These are phyloP conservation scores for Progne subis DNA, from an alignment of 2,113 vertebrate genomes.

Conservation along the genomic window DNA sequence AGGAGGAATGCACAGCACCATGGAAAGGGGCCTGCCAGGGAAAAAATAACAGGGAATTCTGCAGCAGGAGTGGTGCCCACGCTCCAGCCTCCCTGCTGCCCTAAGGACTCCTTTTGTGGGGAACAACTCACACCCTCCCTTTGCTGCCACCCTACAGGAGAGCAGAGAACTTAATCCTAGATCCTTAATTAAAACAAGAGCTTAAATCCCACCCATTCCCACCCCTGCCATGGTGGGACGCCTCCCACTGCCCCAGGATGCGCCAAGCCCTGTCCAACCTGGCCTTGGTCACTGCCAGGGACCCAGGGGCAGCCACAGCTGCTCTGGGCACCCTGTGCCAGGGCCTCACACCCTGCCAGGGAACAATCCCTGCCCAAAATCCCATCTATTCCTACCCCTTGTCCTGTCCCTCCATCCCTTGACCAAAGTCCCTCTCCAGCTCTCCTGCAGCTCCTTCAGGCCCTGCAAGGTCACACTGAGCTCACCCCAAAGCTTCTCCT, in stretches of 20 bases:
- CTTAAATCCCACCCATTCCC: accelerated
- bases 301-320: neutral
- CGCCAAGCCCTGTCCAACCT: neutral
- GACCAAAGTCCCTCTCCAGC: accelerated
- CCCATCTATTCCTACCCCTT: accelerated
- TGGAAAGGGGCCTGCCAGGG: neutral
- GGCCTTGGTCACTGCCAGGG: neutral
- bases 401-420: neutral
- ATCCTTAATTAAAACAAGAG: neutral
- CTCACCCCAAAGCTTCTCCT: neutral
- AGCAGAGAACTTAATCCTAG: neutral
- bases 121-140: neutral
- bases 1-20: neutral
- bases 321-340: neutral
- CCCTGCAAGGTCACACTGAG: neutral
- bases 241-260: neutral
- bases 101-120: neutral
- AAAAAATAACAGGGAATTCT: neutral
- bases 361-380: neutral
- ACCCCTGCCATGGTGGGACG: neutral
- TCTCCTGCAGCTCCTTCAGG: accelerated
- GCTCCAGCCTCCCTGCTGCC: neutral
- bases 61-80: neutral
- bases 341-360: neutral
- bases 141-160: neutral